Percentiles rank a stretch among this genome's conserved stretches.
Conservation (phyloP, 1,140 invertebrate genomes). For the Harlomillsia oculata region DNA sequence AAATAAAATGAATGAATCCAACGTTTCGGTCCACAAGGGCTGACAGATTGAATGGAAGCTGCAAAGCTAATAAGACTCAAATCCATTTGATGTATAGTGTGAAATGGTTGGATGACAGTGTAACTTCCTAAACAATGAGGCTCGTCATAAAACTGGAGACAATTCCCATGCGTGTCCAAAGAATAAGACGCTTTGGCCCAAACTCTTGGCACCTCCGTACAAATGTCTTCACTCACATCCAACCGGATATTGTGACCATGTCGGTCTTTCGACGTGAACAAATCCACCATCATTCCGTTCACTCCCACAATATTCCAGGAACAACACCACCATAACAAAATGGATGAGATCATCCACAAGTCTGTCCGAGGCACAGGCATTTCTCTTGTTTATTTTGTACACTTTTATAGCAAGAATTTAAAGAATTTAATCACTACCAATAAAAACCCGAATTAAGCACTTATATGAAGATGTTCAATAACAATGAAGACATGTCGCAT, state of each 20-base stretch:
- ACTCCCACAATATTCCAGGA: background rate
- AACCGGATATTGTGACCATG: slow-evolving; percentile 4
- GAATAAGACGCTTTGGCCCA: slow-evolving; percentile 8
- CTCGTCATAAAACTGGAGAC: slow-evolving; percentile 21
- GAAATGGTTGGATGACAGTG: slow-evolving; percentile 19
- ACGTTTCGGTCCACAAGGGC: slow-evolving; percentile 19
- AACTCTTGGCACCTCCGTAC: slow-evolving; percentile 5
- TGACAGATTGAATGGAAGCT: background rate
- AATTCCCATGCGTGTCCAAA: slow-evolving; percentile 16
- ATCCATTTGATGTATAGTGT: slow-evolving; percentile 22
- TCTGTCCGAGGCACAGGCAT: too few species aligned
- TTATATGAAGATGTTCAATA: too few species aligned
- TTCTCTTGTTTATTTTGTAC: too few species aligned
- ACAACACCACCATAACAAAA: background rate
- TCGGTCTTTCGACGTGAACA: slow-evolving; percentile 5
- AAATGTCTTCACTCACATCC: slow-evolving; percentile 20
- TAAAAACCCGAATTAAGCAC: too few species aligned
- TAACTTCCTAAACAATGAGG: slow-evolving; percentile 8
- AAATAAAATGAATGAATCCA: too few species aligned
- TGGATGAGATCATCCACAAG: background rate
- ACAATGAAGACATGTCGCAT: too few species aligned
- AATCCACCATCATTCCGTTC: background rate
- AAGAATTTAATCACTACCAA: too few species aligned
- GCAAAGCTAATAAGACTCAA: slow-evolving; percentile 21
- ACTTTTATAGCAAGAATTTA: too few species aligned